These are phyloP conservation scores for Galaxias olidus DNA, from an alignment of 2,797 vertebrate genomes.

Conservation along the genomic window DNA sequence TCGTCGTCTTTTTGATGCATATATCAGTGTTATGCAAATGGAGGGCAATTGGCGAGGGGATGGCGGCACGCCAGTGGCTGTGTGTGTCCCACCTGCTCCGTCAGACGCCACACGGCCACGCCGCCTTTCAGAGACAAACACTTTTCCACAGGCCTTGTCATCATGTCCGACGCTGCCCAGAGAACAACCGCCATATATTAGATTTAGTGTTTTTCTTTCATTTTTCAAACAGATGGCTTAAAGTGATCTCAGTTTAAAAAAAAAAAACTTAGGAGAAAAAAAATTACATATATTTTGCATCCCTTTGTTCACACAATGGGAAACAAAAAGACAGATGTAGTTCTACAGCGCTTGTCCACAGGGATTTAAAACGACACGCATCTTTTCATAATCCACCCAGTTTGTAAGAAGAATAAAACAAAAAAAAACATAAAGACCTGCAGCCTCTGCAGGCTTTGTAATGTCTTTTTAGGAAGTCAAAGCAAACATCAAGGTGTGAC, in stretches of 20 bases:
- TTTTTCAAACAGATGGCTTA: no score
- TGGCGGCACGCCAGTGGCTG: slow-evolving; percentile 50
- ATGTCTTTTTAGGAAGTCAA: slow-evolving; percentile 55
- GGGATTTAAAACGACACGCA: slow-evolving; percentile 43
- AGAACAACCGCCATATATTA: slow-evolving; percentile 26
- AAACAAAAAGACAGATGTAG: slow-evolving; percentile 12
- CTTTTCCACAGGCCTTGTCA: slow-evolving; percentile 28
- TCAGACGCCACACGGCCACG: slow-evolving; percentile 48
- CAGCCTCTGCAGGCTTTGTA: slow-evolving; percentile 4
- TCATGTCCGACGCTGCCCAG: slow-evolving; percentile 17
- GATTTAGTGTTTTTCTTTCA: no score
- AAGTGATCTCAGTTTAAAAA: no score
- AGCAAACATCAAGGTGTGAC: slow-evolving; percentile 33
- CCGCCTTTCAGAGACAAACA: slow-evolving; percentile 24
- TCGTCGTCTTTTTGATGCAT: slow-evolving; percentile 51
- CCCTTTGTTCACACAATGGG: slow-evolving; percentile 15
- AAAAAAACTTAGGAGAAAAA: no score
- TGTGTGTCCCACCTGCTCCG: slow-evolving; percentile 70
- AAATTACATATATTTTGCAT: slow-evolving; percentile 22
- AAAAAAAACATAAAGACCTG: slow-evolving; percentile 30
- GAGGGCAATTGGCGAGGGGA: slow-evolving; percentile 32
- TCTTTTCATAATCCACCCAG: slow-evolving; percentile 24
- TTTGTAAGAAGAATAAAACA: neutral
- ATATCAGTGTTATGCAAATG: slow-evolving; percentile 65
- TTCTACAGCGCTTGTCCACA: slow-evolving; percentile 12